Evolutionary conservation across 2,888 invertebrate genomes (phyloP), one percentile per base, ranked within the genome.

Genomic region (Apoderus coryli): DNA sequence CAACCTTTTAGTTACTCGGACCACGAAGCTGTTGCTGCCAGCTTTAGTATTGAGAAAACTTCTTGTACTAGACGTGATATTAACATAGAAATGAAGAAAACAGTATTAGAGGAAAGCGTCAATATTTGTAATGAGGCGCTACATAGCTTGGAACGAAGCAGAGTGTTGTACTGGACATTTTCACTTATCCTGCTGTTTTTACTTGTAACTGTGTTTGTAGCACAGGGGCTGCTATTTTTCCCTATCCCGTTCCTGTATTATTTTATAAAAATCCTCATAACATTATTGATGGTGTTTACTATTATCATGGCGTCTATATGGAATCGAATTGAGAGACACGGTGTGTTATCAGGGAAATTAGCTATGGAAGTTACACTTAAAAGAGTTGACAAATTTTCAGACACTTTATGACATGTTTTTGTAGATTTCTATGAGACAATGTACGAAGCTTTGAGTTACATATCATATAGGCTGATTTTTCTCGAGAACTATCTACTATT

Each of bases 1-100:
- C 59, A 68, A 39, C 51, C 62, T 30, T 81, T 76, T 46, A 86
- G 86, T 45, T 89, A 76, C 57, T 89, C 90, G 0, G 90, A 92
- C 55, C 90, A 90, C 54, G 89, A 90, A 58, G 89, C 85, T 9
- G 75, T 90, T 4, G 58, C 69, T 36, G 68, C 78, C 4, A 68
- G 52, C 7, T 49, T 70, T 22, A 42, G 42, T 32, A 44, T 64
- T 10, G 44, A 33, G 15, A 37, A 37, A 57, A 43, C 52, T 50
- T 33, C 36, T 27, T 36, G 33, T 16, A 24, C 28, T 3, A 28
- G 7, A n/a, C 29, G 25, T 29, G 30, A 14, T 16, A 36, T 25
- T 14, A 41, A 48, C 29, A 30, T 38, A 9, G 42, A 41, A 9
- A 38, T 37, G 7, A 43, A 45, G 29, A 35, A 41, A 29, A 34